A percentile compares a stretch with the other conserved stretches of the same genome.
Conservation (phyloP, 2,888 invertebrate genomes). For the Leucania comma region DNA sequence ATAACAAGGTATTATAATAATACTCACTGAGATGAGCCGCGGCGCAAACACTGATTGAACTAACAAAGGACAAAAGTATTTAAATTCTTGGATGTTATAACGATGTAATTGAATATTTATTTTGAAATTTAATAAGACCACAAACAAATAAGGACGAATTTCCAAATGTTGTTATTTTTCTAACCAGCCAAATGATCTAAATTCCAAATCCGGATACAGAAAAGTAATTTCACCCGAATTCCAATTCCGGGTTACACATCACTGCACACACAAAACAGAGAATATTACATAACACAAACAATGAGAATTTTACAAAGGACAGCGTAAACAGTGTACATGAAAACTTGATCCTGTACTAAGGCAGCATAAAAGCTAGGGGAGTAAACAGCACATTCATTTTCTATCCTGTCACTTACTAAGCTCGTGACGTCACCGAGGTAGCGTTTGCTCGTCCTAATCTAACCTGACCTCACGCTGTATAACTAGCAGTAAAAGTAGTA, state of each 20-base stretch:
- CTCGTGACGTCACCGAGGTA: conserved; percentile 56
- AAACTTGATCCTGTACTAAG: conserved; percentile 51
- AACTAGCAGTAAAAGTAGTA: conserved; percentile 58
- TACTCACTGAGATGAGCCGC: background rate
- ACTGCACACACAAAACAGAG: conserved; percentile 5
- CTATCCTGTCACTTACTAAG: conserved; percentile 60
- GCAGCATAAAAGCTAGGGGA: conserved; percentile 46
- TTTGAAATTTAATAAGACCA: background rate
- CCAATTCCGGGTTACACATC: conserved; percentile 1
- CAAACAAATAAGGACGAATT: background rate
- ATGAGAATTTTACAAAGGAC: conserved; percentile 43
- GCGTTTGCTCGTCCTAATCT: conserved; percentile 41
- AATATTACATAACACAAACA: conserved; percentile 35
- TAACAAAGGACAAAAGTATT: background rate
- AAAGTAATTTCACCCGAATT: conserved; percentile 4
- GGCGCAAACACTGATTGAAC: background rate
- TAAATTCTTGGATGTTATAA: background rate
- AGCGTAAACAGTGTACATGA: conserved; percentile 37
- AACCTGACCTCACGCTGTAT: conserved; percentile 52
- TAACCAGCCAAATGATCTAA: background rate
- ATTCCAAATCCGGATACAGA: background rate
- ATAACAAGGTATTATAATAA: background rate
- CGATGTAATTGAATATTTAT: background rate
- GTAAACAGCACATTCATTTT: conserved; percentile 57
- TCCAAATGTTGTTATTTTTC: background rate